Conservation (phyloP, 92 coral and sea anemone species). For the Umimayanthus kanabou region DNA sequence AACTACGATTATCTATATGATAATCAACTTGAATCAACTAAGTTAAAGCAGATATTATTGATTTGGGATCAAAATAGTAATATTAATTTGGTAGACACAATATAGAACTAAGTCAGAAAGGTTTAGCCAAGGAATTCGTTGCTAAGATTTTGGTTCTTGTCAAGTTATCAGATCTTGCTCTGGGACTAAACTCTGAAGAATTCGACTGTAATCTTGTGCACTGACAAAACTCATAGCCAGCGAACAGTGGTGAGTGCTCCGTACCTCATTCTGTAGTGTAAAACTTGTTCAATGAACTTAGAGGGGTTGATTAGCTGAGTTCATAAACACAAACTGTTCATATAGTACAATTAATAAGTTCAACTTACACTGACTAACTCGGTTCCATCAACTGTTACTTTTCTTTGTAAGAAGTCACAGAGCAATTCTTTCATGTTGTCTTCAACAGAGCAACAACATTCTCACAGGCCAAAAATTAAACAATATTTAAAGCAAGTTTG, state of each 20-base stretch:
- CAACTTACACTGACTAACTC: constrained; percentile 52
- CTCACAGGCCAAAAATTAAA: neutral
- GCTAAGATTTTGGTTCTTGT: neutral
- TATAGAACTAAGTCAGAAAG: too few relatives aligned
- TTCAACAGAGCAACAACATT: neutral
- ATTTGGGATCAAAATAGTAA: too few relatives aligned
- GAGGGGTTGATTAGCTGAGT: neutral
- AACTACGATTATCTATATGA: too few relatives aligned
- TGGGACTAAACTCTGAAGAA: neutral
- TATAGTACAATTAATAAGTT: neutral
- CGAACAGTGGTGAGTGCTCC: neutral
- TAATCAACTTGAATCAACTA: too few relatives aligned
- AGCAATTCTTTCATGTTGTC: constrained; percentile 61
- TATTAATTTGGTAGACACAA: too few relatives aligned
- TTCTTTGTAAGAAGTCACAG: constrained; percentile 50
- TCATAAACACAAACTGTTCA: neutral
- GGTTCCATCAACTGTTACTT: constrained; percentile 59
- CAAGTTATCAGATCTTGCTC: too few relatives aligned
- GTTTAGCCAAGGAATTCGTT: too few relatives aligned
- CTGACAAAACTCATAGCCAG: neutral
- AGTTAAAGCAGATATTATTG: too few relatives aligned
- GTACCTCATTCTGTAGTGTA: neutral
- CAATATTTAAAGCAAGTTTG: neutral
- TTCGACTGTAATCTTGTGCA: neutral
- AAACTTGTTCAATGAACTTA: neutral